These are phyloP conservation scores for Aphaenogaster rudis DNA, from an alignment of 1,140 invertebrate genomes.

Conservation along the genomic window DNA sequence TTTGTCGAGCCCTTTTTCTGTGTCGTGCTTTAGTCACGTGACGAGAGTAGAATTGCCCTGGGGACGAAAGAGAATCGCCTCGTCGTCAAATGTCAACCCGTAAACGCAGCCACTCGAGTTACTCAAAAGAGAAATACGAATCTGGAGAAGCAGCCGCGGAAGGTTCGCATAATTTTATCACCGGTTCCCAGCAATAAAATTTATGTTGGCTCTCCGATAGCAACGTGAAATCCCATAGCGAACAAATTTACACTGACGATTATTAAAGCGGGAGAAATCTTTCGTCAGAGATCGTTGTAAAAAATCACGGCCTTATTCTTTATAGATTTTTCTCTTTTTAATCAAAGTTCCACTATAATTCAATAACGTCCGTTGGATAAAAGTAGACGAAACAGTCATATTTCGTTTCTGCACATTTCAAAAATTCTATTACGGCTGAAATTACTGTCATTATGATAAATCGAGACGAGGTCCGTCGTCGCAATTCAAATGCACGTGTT, in stretches of 20 bases:
- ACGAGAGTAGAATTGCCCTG: slow-evolving; percentile 64
- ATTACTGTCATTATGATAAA: background rate
- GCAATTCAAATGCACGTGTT: background rate
- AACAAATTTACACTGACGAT: slow-evolving; percentile 17
- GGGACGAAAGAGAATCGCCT: slow-evolving; percentile 67
- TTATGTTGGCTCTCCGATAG: background rate
- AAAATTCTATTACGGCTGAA: background rate
- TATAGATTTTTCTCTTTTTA: background rate
- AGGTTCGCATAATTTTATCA: slow-evolving; percentile 43
- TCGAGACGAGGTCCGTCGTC: background rate
- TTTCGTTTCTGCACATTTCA: background rate
- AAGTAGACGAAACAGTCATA: background rate
- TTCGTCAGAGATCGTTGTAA: background rate
- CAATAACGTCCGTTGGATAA: background rate
- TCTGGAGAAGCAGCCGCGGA: slow-evolving; percentile 14
- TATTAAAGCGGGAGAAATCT: background rate
- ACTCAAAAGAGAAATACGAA: slow-evolving; percentile 73
- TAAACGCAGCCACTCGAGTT: slow-evolving; percentile 70
- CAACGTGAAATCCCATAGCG: background rate
- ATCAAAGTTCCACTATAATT: background rate
- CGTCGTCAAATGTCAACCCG: slow-evolving; percentile 74
- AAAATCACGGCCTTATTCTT: background rate
- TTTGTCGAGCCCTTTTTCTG: slow-evolving; percentile 66
- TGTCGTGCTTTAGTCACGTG: slow-evolving; percentile 59
- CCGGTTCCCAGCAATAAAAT: slow-evolving; percentile 35